Base-by-base conservation (phyloP, 2,888 invertebrate species). In the Cyclophora punctaria region DNA sequence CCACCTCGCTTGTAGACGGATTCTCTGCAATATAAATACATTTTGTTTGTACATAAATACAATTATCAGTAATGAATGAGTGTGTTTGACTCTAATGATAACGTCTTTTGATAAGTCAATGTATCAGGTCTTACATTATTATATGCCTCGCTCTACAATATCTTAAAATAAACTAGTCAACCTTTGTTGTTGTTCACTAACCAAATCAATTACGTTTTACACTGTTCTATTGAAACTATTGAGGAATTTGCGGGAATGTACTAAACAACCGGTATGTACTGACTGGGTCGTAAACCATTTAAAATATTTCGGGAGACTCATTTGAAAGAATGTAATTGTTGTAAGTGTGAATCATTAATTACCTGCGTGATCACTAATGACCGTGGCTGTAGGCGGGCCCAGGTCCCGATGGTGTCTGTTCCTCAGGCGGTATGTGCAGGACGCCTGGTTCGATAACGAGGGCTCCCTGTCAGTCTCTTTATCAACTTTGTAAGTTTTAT, bases 321-420 rank as follows among this genome's bases (percentile, higher is more conserved):
- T 20, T 20, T n/a, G n/a, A n/a, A n/a, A n/a, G n/a, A n/a, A n/a
- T n/a, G n/a, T n/a, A n/a, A 43, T 6, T 48, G 34, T 47, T 7
- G 34, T 35, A 34, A 42, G 4, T 46, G 37, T 37, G 37, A 5
- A 5, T 37, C 37, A 35, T 4, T 49, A 55, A 53, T 70, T 82
- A 88, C 88, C 87, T 80, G 83, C 67, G 64, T 62, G 67, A 55
- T 83, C 84, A 63, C 78, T 75, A 62, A 78, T 76, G 62, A 79
- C 78, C 47, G 83, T 82, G 20, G 83, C 71, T 49, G 83, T 80
- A 53, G 82, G 78, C 46, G 79, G 78, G 43, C 79, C 83, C 55
- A 80, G 66, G 56, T 82, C 77, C 44, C 79, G 76, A 53, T 73
- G 70, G 58, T 72, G 73, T 62, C 78, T 73, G 61, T 79, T 81